Evolutionary conservation across 92 coral and sea anemone species (phyloP), one percentile per base, ranked within the genome.

Genomic region (Bergia puertoricense): DNA sequence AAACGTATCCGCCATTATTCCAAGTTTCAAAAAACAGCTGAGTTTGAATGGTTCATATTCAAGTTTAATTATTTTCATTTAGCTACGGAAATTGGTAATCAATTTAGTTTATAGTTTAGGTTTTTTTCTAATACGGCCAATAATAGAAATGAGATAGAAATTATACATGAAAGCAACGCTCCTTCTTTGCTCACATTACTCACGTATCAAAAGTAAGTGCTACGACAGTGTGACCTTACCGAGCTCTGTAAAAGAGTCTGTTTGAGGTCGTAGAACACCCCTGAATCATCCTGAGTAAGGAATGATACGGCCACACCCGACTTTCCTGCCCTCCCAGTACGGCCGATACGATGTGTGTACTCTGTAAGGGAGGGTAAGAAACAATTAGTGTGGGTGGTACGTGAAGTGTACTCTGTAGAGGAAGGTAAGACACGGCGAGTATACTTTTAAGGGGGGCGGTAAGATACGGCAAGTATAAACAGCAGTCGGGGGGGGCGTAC

Each of bases 301-400:
- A 97, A 95, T 48, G 94, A 69, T 37, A 97, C 89, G 40, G 99
- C 98, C 39, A 93, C 87, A 74, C 99, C 99, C 80, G 96, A 94
- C 86, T 97, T 97, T 23, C 99, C 99, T 13, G 99, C 99, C 78
- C 99, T 95, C 79, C 99, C 99, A 39, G 99, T 97, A 85, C 99
- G 93, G n/a, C 99, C 99, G 72, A 96, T 94, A 93, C 98, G 96
- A 90, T 94, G 98, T 36, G 98, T 96, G 92, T 94, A 95, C 85
- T 92, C 96, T 95, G 89, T 77, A 78, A 74, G 85, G 40, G 65
- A 20, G 39, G 39, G 38, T 38, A 50, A 46, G 74, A 56, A 40
- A 4, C 6, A 42, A 6, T 67, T 6, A 16, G 37, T 6, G 4
- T 62, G 23, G 1, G 2, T 1, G 15, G 59, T 62, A 62, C 20